These are phyloP conservation scores for Cossypha polioptera DNA, from an alignment of 2,797 vertebrate species.

Conservation along the genomic window DNA sequence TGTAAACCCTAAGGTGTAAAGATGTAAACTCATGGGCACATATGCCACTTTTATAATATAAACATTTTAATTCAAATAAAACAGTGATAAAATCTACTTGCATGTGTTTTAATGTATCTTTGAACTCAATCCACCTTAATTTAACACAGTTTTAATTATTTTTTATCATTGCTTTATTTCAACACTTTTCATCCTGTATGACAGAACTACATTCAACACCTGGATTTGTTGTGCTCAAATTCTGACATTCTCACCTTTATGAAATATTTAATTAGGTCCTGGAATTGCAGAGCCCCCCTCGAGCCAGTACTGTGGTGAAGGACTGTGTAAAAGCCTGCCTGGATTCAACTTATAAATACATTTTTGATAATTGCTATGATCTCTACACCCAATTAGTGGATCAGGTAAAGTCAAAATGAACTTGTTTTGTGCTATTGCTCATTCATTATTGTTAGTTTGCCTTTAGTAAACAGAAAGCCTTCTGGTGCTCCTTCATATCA, in stretches of 20 bases:
- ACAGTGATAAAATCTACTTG: background rate
- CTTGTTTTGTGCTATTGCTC: background rate
- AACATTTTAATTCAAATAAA: background rate
- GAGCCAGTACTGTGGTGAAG: constrained; percentile 93
- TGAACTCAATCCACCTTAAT: background rate
- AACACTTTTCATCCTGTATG: background rate
- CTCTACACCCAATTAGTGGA: constrained; percentile 92
- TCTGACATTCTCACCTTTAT: background rate
- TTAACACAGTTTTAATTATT: background rate
- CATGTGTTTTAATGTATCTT: background rate
- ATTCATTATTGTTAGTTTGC: background rate
- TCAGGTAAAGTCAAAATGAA: constrained; percentile 80
- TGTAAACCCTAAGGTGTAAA: background rate
- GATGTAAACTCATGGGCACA: background rate
- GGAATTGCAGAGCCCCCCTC: constrained; percentile 93
- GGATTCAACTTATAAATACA: constrained; percentile 96
- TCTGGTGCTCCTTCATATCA: background rate
- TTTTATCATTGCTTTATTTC: background rate
- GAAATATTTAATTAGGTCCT: constrained; percentile 81
- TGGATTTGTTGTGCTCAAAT: background rate
- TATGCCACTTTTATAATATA: background rate
- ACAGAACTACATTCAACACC: background rate
- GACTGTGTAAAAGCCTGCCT: constrained; percentile 94
- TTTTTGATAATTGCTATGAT: constrained; percentile 97
- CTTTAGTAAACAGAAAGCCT: background rate